Evolutionary conservation across 2,797 vertebrate species (phyloP), one percentile per base, ranked within the genome.

Genomic region (Pyrrhura leucotis): DNA sequence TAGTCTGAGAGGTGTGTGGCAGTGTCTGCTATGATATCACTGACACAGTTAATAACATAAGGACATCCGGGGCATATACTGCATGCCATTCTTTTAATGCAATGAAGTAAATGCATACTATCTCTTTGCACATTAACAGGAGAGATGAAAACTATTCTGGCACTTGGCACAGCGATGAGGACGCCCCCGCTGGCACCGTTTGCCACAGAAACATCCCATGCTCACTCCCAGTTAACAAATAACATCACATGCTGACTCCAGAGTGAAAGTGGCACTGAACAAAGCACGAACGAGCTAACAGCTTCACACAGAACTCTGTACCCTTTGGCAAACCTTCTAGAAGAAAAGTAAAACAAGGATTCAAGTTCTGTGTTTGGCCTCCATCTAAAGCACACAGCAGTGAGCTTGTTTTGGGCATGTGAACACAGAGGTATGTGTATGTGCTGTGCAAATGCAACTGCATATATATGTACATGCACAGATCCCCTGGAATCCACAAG

Each of bases 141-240:
- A 72, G 8, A 23, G 28, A 39, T 2, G 2, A 82, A 86, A 91
- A 71, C 40, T 71, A 35, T 12, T 78, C 39, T 63, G 28, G 50
- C 28, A 31, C 39, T 62, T 62, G 68, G 54, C 53, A n/a, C 0
- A 0, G 31, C 14, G 29, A 61, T 0, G 0, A 79, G 23, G 33
- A 61, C 0, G 0, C 11, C 21, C 67, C 88, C 50, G n/a, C 45
- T 75, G 59, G 48, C 37, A 83, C 13, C 15, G 20, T 50, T 80
- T 67, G 22, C 31, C 44, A 44, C 71, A 54, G 68, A 90, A 69
- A 7, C 2, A 31, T 25, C 42, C 51, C 4, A 1, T 23, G 29
- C 18, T 42, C 65, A 81, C 1, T 11, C 25, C 8, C 14, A 44
- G 69, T 54, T 54, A 54, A n/a, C 53, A 73, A 17, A 18, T 29